Conservation (phyloP, 2,113 vertebrate genomes). For the Alethe castanea region DNA sequence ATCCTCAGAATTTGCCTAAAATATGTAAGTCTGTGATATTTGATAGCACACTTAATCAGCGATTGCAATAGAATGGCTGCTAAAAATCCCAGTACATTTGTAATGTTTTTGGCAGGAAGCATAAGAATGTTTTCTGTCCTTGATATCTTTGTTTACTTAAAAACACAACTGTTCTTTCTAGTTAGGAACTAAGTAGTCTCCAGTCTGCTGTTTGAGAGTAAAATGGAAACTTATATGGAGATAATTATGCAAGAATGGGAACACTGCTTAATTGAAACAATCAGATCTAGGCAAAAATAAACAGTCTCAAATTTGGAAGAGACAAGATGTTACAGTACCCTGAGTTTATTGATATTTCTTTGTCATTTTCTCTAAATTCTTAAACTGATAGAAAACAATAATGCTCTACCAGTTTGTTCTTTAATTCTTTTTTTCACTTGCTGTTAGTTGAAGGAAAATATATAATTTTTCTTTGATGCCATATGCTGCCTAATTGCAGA, state of each 20-base stretch:
- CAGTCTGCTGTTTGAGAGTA: neutral
- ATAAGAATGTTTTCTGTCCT: neutral
- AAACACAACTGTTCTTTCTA: neutral
- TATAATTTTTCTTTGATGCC: neutral
- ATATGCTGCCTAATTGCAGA: neutral
- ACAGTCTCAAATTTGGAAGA: neutral
- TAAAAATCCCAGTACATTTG: neutral
- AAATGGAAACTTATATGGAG: neutral
- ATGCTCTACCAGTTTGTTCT: neutral
- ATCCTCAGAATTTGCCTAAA: neutral
- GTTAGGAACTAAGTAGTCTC: neutral
- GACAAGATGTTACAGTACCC: neutral
- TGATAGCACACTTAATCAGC: neutral
- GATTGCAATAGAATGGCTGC: neutral
- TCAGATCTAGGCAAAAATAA: neutral
- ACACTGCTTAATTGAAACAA: neutral
- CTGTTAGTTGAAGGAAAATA: neutral
- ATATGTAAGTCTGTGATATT: neutral
- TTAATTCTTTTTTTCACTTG: neutral
- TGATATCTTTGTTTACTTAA: constrained; percentile 14
- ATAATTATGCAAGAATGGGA: neutral
- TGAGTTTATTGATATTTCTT: neutral
- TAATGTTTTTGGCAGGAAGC: neutral
- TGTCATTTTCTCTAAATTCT: neutral
- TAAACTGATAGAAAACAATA: neutral